Percentiles rank a stretch among this genome's conserved stretches.
phyloP scores from a whole-genome alignment of 2,797 vertebrate species.

The Clarias laeviceps region DNA sequence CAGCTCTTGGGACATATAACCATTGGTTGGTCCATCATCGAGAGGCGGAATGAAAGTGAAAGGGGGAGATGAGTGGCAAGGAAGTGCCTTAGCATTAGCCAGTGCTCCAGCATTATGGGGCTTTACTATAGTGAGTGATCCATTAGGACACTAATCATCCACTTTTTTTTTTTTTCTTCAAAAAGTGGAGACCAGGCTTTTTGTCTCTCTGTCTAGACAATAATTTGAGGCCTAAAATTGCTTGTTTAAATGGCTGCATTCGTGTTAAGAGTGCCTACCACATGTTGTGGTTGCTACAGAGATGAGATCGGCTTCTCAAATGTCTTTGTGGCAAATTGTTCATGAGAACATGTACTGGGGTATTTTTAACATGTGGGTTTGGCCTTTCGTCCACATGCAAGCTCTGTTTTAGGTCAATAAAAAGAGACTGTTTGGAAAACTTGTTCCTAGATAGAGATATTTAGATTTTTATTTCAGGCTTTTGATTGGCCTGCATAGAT shows the following conservation, averaged over 20 bases:
- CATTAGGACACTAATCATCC: slow-evolving; percentile 30
- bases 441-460: no score
- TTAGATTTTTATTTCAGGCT: no score
- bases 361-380: not conserved
- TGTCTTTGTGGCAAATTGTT: not conserved
- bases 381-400: no score
- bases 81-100: slow-evolving; percentile 61
- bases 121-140: slow-evolving; percentile 23
- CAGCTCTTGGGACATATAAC: slow-evolving; percentile 4
- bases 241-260: not conserved
- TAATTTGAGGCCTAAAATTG: not conserved
- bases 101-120: slow-evolving; percentile 55
- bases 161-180: slow-evolving; percentile 18
- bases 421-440: no score
- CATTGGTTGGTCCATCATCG: not conserved
- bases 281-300: not conserved
- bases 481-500: no score
- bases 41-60: slow-evolving; percentile 48
- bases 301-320: not conserved
- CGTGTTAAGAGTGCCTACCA: not conserved
- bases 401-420: no score
- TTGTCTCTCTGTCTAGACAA: not conserved
- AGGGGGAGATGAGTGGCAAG: slow-evolving; percentile 30
- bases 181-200: not conserved
- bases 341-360: not conserved